Conservation (phyloP, 2,797 vertebrate species). For the Spinibarbus caldwelli region DNA sequence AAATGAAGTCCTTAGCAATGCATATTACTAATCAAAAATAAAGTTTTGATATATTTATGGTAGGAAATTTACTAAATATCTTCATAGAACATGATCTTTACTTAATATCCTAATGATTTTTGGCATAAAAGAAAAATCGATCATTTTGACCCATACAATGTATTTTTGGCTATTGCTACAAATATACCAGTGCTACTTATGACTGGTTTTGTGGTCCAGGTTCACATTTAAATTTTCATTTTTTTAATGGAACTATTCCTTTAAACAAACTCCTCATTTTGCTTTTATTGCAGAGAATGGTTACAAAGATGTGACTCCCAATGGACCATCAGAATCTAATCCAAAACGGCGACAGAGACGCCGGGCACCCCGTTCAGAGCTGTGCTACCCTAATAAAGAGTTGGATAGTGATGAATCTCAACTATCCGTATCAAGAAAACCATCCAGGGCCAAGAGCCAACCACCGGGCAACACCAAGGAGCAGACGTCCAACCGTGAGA, state of each 20-base stretch:
- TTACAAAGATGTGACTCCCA: conserved; percentile 30
- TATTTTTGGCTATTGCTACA: too few relatives aligned
- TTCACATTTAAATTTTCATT: not conserved
- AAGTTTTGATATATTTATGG: too few relatives aligned
- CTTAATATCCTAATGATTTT: too few relatives aligned
- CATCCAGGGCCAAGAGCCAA: conserved; percentile 77
- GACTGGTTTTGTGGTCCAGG: too few relatives aligned
- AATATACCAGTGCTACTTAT: too few relatives aligned
- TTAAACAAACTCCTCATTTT: not conserved
- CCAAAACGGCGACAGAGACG: conserved; percentile 56
- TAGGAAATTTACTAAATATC: too few relatives aligned
- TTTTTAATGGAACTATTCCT: too few relatives aligned
- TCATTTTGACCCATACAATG: too few relatives aligned
- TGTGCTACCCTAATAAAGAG: conserved; percentile 57
- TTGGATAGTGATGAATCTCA: conserved; percentile 71
- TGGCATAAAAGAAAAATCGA: too few relatives aligned
- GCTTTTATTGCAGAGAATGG: conserved; percentile 60
- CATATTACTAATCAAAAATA: too few relatives aligned
- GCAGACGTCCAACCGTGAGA: conserved; percentile 71
- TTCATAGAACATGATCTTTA: too few relatives aligned
- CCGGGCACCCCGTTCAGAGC: conserved; percentile 60
- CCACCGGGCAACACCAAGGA: conserved; percentile 72
- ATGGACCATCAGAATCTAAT: conserved; percentile 3
- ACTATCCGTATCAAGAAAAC: conserved; percentile 68
- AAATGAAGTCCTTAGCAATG: too few relatives aligned